Evolutionary conservation across 2,113 vertebrate species (phyloP), one percentile per base, ranked within the genome.

Genomic region (Ginglymostoma cirratum): DNA sequence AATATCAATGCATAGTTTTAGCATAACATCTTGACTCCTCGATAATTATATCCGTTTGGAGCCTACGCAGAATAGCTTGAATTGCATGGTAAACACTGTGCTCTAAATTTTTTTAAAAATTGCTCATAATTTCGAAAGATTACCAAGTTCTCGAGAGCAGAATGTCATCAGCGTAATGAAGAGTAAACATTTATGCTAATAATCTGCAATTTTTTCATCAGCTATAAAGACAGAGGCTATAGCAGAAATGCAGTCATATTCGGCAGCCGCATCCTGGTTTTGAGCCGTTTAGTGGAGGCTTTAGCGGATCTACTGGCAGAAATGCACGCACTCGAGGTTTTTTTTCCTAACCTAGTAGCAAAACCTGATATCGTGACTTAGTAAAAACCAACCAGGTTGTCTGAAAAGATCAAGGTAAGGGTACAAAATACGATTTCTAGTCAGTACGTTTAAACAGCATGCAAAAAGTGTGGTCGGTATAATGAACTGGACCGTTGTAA

Each of bases 121-220:
- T 99, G 99, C 99, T 99, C 99, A 99, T 99, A 99, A 99, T 99
- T 99, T 99, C 99, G 98, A 99, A 99, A 99, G 99, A 99, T 99
- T 99, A 99, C 99, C 99, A 99, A 99, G 99, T 99, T 99, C 99
- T 99, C 99, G 99, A 99, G 99, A 99, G 99, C 99, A 99, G 99
- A 99, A 99, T 99, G 99, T 99, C 99, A 99, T 99, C 99, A 99
- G 99, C 99, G 99, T 99, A 99, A 99, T 99, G 99, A 99, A 99
- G 99, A 99, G 99, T 99, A 99, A 99, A 99, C 99, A 99, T 99
- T 99, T 99, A 99, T 99, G 99, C 99, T 99, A 99, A 99, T 99
- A 99, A 99, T 99, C 99, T 98, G 98, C 99, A 99, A 98, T 99
- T 99, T 99, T 98, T 98, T 98, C 97, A 99, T 99, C 99, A 98